Base-by-base conservation (phyloP, 2,113 vertebrate species). In the Elaphurus davidianus region DNA sequence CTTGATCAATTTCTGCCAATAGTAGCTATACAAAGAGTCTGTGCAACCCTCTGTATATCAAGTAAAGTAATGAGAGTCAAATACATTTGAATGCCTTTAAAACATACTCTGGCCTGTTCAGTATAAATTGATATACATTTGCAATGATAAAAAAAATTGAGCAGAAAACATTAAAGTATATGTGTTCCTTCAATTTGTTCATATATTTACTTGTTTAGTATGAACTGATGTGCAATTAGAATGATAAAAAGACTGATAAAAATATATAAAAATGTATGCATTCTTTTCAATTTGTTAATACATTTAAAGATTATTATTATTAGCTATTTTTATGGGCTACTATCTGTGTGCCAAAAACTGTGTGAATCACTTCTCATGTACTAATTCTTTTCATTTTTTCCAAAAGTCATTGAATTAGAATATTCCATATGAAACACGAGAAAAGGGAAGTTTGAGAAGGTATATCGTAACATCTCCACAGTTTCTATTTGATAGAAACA, bases 21-120 rank as follows among this genome's bases (percentile, higher is more conserved):
- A 36, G 96, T 74, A 92, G 62, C 74, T 33, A 28, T 45, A 81
- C 78, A 96, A 74, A 95, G 21, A 95, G 28, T 95, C 54, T 25
- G 81, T 50, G 23, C 17, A 98, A 91, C 91, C 94, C 59, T 81
- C 96, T 74, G 79, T 85, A 91, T 82, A 90, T 86, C 95, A 96
- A 97, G 98, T 84, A 85, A 81, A 96, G 94, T 55, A 98, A 98
- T 96, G 96, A 98, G 67, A 96, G 93, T 84, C 87, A 97, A 98
- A 36, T 84, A 76, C 27, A 14, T 76, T 85, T 59, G n/a, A 88
- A 81, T 6, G 54, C 28, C 15, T 87, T 19, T 52, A 21, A 8
- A 60, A 85, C 57, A 23, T 64, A 19, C 16, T 91, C 15, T 59
- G 28, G 21, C 7, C 10, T 64, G 21, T 88, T 95, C 40, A 27